Evolutionary conservation across 2,888 invertebrate genomes (phyloP), one percentile per base, ranked within the genome.

Genomic region (Chymomyza fuscimana): DNA sequence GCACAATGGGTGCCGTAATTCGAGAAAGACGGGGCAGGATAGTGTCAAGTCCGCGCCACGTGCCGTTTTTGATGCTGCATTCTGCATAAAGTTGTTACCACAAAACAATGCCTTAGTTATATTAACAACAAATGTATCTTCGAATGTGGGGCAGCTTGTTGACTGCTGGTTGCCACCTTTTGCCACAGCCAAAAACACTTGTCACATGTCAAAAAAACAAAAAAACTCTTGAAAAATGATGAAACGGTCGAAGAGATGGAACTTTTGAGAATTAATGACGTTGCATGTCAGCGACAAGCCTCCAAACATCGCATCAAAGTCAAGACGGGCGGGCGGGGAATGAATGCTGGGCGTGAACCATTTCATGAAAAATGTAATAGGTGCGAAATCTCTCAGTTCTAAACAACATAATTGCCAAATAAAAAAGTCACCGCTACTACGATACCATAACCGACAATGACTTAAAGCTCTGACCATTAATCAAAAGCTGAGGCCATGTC

Each of bases 321-420:
- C 76, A 77, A 65, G 64, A 5, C n/a, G 70, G 65, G 5, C 2
- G 12, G 46, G 16, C 10, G 58, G 68, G 40, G 66, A 12, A 1
- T 52, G 46, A 50, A 46, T 12, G 52, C 50, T 56, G 63, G 10
- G 56, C 67, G 50, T 62, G 52, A 50, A 62, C 69, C 72, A 67
- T 62, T 71, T 69, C 69, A 78, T 88, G 83, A 85, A 85, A 87
- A 80, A 88, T 83, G 83, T 84, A 75, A 71, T 88, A 88, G 82
- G 82, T 88, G 87, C 76, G 86, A 86, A 88, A 86, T 77, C 74
- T 76, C 84, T 71, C 36, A 64, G 75, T 70, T 81, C 81, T 85
- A 78, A 81, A 87, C 87, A 89, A 87, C 78, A 86, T 87, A 89
- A 90, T 89, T 87, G 89, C 89, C 88, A 86, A 90, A 89, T 83